These are phyloP conservation scores for Entomobrya proxima DNA, from an alignment of 2,888 invertebrate species.

Conservation along the genomic window DNA sequence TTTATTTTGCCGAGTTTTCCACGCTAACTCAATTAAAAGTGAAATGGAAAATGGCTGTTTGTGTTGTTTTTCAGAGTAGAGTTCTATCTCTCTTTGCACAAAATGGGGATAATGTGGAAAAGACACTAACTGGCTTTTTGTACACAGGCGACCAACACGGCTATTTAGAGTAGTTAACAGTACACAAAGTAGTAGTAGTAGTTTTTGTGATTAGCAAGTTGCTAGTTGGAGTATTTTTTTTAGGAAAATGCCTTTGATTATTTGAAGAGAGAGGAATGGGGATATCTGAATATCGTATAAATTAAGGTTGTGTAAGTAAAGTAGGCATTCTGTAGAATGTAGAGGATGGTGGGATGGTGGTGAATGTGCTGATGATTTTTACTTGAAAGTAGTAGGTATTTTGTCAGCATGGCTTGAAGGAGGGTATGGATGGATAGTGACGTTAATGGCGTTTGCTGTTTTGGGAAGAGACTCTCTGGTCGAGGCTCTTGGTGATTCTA, in stretches of 20 bases:
- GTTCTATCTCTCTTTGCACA: neutral
- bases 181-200: neutral
- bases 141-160: neutral
- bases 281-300: too few species aligned
- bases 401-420: too few species aligned
- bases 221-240: too few species aligned
- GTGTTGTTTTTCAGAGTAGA: constrained; percentile 61
- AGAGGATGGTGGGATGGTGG: too few species aligned
- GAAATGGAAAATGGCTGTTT: constrained; percentile 74
- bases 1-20: constrained; percentile 72
- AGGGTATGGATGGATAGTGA: constrained; percentile 42
- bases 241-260: too few species aligned
- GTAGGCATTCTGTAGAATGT: too few species aligned
- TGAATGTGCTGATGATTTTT: too few species aligned
- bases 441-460: constrained; percentile 55
- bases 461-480: neutral
- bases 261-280: too few species aligned
- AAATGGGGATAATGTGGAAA: neutral
- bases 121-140: constrained; percentile 2
- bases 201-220: constrained; percentile 44
- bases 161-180: neutral
- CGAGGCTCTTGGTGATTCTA: too few species aligned
- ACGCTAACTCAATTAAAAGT: constrained; percentile 76
- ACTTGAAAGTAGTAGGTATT: too few species aligned
- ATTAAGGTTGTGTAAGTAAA: too few species aligned